These are phyloP conservation scores for Tenrec ecaudatus DNA, from an alignment of 2,113 vertebrate species.

Conservation along the genomic window DNA sequence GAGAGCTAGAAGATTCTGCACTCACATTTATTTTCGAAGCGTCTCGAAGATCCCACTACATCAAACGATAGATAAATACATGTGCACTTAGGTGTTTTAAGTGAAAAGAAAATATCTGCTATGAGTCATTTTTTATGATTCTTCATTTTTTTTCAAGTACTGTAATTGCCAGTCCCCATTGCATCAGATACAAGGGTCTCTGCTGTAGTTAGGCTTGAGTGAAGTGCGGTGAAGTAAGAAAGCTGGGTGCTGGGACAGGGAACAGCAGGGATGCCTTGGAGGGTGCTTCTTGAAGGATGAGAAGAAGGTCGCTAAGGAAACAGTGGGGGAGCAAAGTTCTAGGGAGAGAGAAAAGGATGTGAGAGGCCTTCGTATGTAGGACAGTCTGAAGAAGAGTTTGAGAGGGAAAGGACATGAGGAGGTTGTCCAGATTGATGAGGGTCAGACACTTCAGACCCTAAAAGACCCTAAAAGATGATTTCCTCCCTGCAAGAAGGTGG, in stretches of 20 bases:
- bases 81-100: slow-evolving; percentile 15
- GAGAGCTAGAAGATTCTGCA: neutral
- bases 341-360: neutral
- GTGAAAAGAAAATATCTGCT: slow-evolving; percentile 12
- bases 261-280: slow-evolving; percentile 3
- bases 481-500: accelerated
- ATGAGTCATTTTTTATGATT: neutral
- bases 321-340: neutral
- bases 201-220: slow-evolving; percentile 17
- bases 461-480: neutral
- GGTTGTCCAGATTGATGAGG: no score
- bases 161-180: slow-evolving; percentile 41
- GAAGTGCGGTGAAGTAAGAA: slow-evolving; percentile 2
- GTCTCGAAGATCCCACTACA: neutral
- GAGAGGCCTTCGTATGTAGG: neutral
- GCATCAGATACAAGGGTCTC: slow-evolving; percentile 42
- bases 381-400: neutral
- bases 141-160: slow-evolving; percentile 44
- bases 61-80: slow-evolving; percentile 34
- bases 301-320: neutral
- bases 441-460: neutral
- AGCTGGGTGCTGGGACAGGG: neutral
- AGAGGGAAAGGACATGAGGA: neutral
- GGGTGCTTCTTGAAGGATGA: neutral
- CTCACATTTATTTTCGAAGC: slow-evolving; percentile 30